Base-by-base conservation (phyloP, 2,113 vertebrate species). In the Periophthalmus modestus region DNA sequence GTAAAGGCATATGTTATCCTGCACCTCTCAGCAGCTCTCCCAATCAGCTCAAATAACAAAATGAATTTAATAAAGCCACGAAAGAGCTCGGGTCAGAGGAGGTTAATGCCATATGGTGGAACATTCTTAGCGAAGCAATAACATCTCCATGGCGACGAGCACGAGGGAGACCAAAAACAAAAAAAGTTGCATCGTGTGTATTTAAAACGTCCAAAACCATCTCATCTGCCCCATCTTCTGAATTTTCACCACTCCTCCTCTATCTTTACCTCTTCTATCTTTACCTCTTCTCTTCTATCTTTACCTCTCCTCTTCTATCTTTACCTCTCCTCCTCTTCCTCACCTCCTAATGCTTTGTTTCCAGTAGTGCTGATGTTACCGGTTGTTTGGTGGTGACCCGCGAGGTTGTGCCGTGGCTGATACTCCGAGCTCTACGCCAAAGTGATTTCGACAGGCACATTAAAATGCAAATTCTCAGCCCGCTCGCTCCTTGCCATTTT, bases 391-490 rank as follows among this genome's bases (percentile, higher is more conserved):
- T 61, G 83, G 52, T 67, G 83, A 86, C 89, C 88, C 82, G 33
- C 59, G 74, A 77, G 89, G 89, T 90, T 84, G 85, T 57, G 70
- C 62, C 79, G 87, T 66, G 80, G 66, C 85, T 82, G 82, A 71
- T 72, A 73, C 86, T 81, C 75, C 33, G 73, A 73, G 84, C 87
- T 79, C 82, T 81, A 77, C 58, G 66, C 57, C 85, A 90, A 91
- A 93, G 75, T 76, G 92, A 93, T 91, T 94, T 87, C 85, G 93
- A 94, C 93, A 92, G 88, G 91, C 94, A 91, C 92, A 94, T 95
- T 95, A 96, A 96, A 97, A 94, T 97, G 95, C 94, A 95, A 95
- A 97, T 96, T 95, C 89, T 89, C 90, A 13, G 92, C 91, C 93
- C 74, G 89, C 93, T 74, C 84, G 88, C 93, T 95, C 90, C 78